Percentiles rank a stretch among this genome's conserved stretches.
Evolutionary conservation across 2,797 vertebrate genomes (phyloP).

Genomic region (Lophotriccus pileatus): DNA sequence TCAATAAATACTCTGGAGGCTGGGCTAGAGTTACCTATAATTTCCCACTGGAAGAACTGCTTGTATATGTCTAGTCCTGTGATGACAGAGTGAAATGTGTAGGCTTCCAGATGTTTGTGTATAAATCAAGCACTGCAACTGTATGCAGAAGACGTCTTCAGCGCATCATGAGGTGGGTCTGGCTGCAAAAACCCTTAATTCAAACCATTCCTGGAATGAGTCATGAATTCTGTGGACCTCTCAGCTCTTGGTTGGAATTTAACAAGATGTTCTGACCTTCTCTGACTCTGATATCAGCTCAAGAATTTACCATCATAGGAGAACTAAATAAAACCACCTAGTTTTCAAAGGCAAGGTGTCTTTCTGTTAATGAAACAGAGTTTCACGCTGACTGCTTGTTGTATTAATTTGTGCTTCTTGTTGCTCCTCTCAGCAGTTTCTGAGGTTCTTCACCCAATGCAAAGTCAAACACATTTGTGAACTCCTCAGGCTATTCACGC

Average conservation of each 20-base stretch:
- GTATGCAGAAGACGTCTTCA: neutral
- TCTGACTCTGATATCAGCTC: neutral
- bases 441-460: neutral
- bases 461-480: slow-evolving; percentile 6
- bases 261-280: neutral
- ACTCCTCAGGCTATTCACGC: neutral
- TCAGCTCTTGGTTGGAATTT: neutral
- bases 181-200: neutral
- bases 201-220: neutral
- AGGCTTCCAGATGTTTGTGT: neutral
- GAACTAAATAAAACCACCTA: neutral
- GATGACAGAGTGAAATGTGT: neutral
- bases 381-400: neutral
- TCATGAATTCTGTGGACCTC: neutral
- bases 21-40: neutral
- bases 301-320: neutral
- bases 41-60: neutral
- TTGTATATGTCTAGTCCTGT: neutral
- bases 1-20: neutral
- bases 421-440: neutral
- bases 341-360: neutral
- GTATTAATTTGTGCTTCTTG: neutral
- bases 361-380: neutral
- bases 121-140: neutral
- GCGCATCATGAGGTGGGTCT: neutral